Evolutionary conservation across 1,140 invertebrate genomes (phyloP), one percentile per base, ranked within the genome.

Genomic region (Mya arenaria): DNA sequence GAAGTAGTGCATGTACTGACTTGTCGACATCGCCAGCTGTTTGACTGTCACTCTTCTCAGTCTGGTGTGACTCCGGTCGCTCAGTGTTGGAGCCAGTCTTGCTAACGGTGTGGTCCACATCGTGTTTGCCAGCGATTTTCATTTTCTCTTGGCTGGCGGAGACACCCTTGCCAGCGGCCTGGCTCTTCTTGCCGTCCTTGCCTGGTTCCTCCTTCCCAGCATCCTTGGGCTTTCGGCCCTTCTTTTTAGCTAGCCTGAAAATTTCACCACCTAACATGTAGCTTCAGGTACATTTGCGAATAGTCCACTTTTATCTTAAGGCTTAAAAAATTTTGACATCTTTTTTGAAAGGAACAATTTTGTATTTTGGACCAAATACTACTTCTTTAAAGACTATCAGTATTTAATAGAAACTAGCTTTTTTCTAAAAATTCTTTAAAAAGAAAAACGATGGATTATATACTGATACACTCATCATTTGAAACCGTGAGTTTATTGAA

Each of bases 31-130:
- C 90, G 0, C 77, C 55, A 15, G 81, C 58, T 32, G 85, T 84
- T 23, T 79, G 71, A 32, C 74, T 78, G 58, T 91, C 89, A 81
- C 89, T 90, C 73, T 91, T 91, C 68, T 92, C 91, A 23, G 91
- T 92, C 39, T 86, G 79, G 68, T 92, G 91, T 28, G 90, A 92
- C 63, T 92, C 92, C 13, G 92, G 91, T 25, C 92, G 75, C 23
- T 92, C 91, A 32, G 82, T 85, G 41, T 71, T 82, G 60, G 87
- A 84, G 19, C 77, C 84, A 19, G 85, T 83, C 68, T 90, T 85
- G 68, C 81, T 75, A 39, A 73, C 79, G 10, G 75, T 77, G 34
- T 92, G 89, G n/a, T 91, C 89, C 37, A 85, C 86, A 56, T 91
- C 88, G 63, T 89, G 86, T 77, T 89, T 89, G 5, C 69, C 68